Percentiles rank a stretch among this genome's conserved stretches.
phyloP scores from a whole-genome alignment of 1,140 invertebrate species.

The Drosophila sp. region DNA sequence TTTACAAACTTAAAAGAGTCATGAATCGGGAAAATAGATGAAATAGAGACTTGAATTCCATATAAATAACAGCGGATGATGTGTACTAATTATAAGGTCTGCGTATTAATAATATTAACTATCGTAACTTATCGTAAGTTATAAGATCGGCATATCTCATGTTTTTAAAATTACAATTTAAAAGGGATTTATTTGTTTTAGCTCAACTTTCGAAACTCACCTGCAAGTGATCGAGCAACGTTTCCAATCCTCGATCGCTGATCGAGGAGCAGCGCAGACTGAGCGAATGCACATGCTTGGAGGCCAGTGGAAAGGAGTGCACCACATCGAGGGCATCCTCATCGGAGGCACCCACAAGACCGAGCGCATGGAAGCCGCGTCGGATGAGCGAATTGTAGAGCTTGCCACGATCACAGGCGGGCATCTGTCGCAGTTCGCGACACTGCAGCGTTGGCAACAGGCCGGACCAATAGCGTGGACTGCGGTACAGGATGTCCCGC shows the following conservation, averaged over 20 bases:
- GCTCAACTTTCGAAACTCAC: slow-evolving; percentile 84
- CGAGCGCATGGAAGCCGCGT: slow-evolving; percentile 93
- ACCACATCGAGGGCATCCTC: slow-evolving; percentile 95
- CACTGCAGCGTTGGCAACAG: slow-evolving; percentile 93
- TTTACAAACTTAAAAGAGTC: too few species aligned
- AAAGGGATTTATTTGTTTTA: too few species aligned
- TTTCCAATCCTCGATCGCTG: slow-evolving; percentile 94
- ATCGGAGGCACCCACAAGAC: slow-evolving; percentile 93
- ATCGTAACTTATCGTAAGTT: too few species aligned
- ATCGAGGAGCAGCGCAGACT: slow-evolving; percentile 94
- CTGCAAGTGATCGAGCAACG: slow-evolving; percentile 93
- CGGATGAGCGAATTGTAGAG: slow-evolving; percentile 93
- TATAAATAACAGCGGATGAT: too few species aligned
- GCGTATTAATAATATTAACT: too few species aligned
- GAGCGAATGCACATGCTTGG: slow-evolving; percentile 92
- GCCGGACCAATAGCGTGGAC: slow-evolving; percentile 93
- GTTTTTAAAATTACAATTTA: too few species aligned
- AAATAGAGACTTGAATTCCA: too few species aligned
- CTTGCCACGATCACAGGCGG: slow-evolving; percentile 88
- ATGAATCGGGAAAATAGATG: too few species aligned
- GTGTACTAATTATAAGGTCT: too few species aligned
- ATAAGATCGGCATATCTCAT: too few species aligned
- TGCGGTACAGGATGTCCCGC: slow-evolving; percentile 94
- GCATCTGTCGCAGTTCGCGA: slow-evolving; percentile 89
- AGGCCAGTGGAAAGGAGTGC: slow-evolving; percentile 92